Evolutionary conservation across 1,140 invertebrate genomes (phyloP).

Genomic region (Sitophilus oryzae): DNA sequence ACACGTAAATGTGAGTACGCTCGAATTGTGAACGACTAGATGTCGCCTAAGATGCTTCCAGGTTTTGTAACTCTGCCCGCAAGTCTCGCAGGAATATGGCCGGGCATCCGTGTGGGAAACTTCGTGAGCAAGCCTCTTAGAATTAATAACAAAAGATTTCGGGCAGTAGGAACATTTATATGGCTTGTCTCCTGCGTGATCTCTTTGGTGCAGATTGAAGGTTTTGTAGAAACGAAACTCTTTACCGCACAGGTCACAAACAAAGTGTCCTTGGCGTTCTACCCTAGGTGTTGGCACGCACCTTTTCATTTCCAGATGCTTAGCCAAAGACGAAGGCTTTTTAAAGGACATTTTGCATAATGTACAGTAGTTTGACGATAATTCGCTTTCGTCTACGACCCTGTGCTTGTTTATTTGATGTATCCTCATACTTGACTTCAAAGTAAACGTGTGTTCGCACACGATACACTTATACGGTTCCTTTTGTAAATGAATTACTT

Average conservation of each 20-base stretch:
- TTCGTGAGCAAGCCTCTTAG: conserved; percentile 53
- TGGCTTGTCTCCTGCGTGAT: conserved; percentile 42
- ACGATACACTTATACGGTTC: conserved; percentile 22
- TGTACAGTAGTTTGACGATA: conserved; percentile 18
- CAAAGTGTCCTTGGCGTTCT: conserved; percentile 43
- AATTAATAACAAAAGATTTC: conserved; percentile 48
- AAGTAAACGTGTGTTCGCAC: conserved; percentile 16
- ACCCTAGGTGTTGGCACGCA: conserved; percentile 10
- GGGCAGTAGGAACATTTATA: conserved; percentile 48
- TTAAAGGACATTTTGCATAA: conserved; percentile 22
- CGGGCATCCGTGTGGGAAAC: conserved; percentile 52
- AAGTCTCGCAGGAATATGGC: conserved; percentile 48
- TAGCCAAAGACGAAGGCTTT: conserved; percentile 13
- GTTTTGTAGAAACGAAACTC: conserved; percentile 54
- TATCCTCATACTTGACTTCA: conserved; percentile 18
- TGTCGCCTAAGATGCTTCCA: conserved; percentile 52
- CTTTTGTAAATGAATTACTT: conserved; percentile 16
- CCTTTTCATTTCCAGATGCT: conserved; percentile 28
- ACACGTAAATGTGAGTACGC: conserved; percentile 49
- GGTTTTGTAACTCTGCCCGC: conserved; percentile 50
- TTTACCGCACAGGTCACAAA: conserved; percentile 60
- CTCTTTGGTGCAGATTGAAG: conserved; percentile 53
- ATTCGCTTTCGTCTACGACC: conserved; percentile 17
- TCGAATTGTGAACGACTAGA: conserved; percentile 65
- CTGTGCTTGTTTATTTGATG: conserved; percentile 23